Evolutionary conservation across 1,140 invertebrate species (phyloP), one percentile per base, ranked within the genome.

Genomic region (Zaprionus vittiger): DNA sequence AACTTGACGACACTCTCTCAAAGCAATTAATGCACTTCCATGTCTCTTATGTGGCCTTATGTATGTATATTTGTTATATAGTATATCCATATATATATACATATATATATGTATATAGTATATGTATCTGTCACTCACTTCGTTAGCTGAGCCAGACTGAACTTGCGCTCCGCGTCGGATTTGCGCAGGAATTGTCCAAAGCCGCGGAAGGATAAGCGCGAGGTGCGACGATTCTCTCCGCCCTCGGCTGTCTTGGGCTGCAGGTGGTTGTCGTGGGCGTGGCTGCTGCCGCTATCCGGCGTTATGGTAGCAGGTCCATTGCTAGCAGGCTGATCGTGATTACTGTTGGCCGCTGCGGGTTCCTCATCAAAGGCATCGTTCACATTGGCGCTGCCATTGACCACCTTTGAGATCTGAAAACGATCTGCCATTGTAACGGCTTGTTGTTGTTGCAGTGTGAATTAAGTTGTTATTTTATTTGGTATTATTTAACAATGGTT

Each of bases 91-190:
- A 38, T 65, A 11, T 26, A 3, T n/a, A 9, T 26, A 26, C 0
- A 24, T 28, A 38, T 65, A 2, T 17, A 6, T 15, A 17, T 28
- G 2, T 64, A 31, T 22, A 22, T 22, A 22, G 2, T 26, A 6
- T n/a, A 17, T 28, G 1, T 64, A 31, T 14, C 20, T 22, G 57
- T 9, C 49, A 89, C 89, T 73, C 69, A 92, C 91, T 83, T 92
- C 62, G 91, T 92, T 38, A 92, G 73, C 64, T 92, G 91, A 17
- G 91, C 91, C 71, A 92, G 78, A 62, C 91, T 92, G 41, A 91
- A 92, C 66, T 92, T 92, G 4, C 91, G 81, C 22, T 91, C 91
- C 24, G 86, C 77, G 28, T 92, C 84, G 4, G 83, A 85, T 68
- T 91, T 92, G 9, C 87, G 72, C 56, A 92, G 63, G 57, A 92